These are phyloP conservation scores for Toxotes lorentzi DNA, from an alignment of 2,797 vertebrate species.

Conservation along the genomic window DNA sequence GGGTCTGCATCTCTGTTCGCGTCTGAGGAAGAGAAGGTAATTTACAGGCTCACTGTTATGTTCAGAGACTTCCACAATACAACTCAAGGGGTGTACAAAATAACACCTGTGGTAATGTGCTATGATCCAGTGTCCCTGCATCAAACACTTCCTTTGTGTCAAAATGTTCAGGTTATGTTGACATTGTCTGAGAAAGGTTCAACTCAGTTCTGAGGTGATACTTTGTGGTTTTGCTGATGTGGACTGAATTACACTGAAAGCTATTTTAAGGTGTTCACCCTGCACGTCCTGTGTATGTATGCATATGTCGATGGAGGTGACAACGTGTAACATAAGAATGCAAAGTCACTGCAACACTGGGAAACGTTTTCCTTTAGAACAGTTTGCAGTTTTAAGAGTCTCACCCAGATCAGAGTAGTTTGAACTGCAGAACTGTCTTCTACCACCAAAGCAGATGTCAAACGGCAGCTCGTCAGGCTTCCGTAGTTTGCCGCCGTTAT, in stretches of 20 bases:
- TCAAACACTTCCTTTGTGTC: background rate
- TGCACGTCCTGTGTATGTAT: background rate
- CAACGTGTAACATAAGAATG: background rate
- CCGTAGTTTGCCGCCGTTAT: slow-evolving; percentile 91
- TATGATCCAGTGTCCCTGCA: background rate
- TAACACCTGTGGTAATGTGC: background rate
- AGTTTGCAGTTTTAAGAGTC: slow-evolving; percentile 5
- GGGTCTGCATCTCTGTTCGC: slow-evolving; percentile 88
- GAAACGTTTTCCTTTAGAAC: background rate
- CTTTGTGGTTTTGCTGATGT: no score
- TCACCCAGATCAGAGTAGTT: slow-evolving; percentile 93
- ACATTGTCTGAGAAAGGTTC: background rate
- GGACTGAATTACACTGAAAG: background rate
- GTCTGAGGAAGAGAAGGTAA: slow-evolving; percentile 81
- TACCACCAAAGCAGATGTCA: slow-evolving; percentile 96
- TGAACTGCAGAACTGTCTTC: slow-evolving; percentile 94
- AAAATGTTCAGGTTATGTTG: background rate
- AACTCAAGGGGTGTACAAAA: background rate
- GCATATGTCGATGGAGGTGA: background rate
- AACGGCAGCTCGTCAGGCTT: slow-evolving; percentile 93
- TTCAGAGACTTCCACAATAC: background rate
- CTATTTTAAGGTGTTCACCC: background rate
- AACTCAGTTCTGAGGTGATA: no score
- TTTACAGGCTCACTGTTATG: slow-evolving; percentile 7
- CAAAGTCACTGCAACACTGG: background rate